Conservation (phyloP, 2,888 invertebrate species). For the Choreutis nemorana region DNA sequence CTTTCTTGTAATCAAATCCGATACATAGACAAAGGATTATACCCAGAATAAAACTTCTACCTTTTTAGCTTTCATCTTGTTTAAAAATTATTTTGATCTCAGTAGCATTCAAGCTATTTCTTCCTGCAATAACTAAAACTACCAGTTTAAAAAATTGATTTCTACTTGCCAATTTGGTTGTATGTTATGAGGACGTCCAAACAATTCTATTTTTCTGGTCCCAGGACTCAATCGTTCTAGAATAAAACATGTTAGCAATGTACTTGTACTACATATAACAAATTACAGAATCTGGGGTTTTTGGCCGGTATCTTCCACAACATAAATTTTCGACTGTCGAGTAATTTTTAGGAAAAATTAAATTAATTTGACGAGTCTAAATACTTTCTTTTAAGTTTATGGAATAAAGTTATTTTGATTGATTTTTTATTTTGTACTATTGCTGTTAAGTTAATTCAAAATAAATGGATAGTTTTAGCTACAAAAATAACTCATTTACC, state of each 20-base stretch:
- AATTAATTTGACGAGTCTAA: not conserved
- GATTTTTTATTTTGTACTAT: not conserved
- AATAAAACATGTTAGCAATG: no score
- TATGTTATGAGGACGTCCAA: conserved; percentile 96
- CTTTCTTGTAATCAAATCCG: no score
- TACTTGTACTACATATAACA: no score
- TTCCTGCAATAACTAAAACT: conserved; percentile 2
- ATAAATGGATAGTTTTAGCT: no score
- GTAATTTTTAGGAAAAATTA: not conserved
- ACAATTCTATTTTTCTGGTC: conserved; percentile 95
- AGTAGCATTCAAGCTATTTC: conserved; percentile 1
- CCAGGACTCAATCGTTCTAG: conserved; percentile 93
- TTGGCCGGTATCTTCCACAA: no score
- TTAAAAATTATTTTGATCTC: no score
- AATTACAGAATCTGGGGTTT: no score
- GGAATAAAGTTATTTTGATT: not conserved
- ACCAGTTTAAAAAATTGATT: not conserved
- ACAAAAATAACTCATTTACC: conserved; percentile 23
- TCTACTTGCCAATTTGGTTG: conserved; percentile 90
- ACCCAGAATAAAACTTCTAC: no score
- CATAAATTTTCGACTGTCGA: not conserved
- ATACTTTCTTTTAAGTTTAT: not conserved
- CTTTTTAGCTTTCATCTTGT: no score
- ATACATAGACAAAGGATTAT: no score
- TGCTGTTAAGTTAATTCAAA: no score